Base-by-base conservation (phyloP, 2,888 invertebrate genomes). In the Oligia fasciuncula region DNA sequence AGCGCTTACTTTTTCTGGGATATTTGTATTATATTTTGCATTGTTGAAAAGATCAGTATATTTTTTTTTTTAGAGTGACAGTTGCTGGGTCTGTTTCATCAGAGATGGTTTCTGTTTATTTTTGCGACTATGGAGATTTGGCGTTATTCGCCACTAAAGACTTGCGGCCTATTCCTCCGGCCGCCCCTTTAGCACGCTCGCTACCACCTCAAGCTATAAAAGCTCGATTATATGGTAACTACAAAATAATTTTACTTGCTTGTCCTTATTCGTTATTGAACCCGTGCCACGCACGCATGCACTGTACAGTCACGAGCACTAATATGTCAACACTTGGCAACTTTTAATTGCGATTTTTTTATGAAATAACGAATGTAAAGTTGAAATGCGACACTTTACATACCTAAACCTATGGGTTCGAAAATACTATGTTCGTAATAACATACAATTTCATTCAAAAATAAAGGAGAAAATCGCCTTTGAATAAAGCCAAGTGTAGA, bases 91-190 rank as follows among this genome's bases (percentile, higher is more conserved):
- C 94, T 62, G 96, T 97, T 57, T 97, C 96, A 6, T 87, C 94
- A 13, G 95, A 96, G 73, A 96, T 95, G 93, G 97, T 97, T 51
- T 97, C 97, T 0, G 97, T 97, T 62, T 97, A 97, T 86, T 97
- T 97, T 91, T 97, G 97, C 84, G 98, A 98, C 92, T 97, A 94
- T 88, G 97, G 97, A n/a, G 97, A 97, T 89, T 92, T 97, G 83
- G 96, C 96, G 43, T 92, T 97, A 84, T 92, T 97, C 49, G 88
- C 93, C 8, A 91, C 89, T 11, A 89, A 90, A 62, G 90, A 88
- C 51, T 91, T 97, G 88, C 94, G 97, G 17, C 95, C 95, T 6
- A 92, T 95, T 88, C 96, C 97, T 17, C 77, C 90, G 43, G 89
- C 85, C 35, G 95, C 92, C 13, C 95, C 96, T 2, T 91, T 96